These are phyloP conservation scores for Prinia subflava DNA, from an alignment of 2,113 vertebrate species.

Conservation along the genomic window DNA sequence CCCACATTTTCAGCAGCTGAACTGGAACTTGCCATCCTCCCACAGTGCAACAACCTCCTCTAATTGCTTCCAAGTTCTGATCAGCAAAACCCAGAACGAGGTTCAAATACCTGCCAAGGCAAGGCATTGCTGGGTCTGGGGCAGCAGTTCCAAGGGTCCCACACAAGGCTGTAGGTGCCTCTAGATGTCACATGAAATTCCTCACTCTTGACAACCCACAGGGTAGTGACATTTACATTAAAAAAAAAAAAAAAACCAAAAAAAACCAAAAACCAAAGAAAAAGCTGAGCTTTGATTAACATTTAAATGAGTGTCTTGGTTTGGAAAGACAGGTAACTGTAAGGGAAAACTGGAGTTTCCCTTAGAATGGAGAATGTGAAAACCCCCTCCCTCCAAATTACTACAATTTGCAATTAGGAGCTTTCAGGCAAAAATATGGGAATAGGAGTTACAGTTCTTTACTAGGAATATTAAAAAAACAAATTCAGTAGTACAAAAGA, in stretches of 20 bases:
- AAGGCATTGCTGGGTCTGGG: background rate
- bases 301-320: background rate
- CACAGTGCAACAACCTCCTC: background rate
- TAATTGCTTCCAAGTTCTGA: background rate
- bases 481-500: too few relatives aligned
- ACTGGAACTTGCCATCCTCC: background rate
- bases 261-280: background rate
- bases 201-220: background rate
- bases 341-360: too few relatives aligned
- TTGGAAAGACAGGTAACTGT: too few relatives aligned
- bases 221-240: background rate
- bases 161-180: background rate
- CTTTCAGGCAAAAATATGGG: too few relatives aligned
- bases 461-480: too few relatives aligned
- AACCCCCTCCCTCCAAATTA: too few relatives aligned
- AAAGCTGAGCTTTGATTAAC: background rate
- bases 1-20: background rate
- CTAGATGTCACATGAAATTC: background rate
- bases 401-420: too few relatives aligned
- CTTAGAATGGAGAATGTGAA: too few relatives aligned
- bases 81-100: background rate
- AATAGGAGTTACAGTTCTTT: too few relatives aligned
- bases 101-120: background rate
- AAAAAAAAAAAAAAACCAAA: background rate
- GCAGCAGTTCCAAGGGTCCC: background rate